phyloP scores from a whole-genome alignment of 2,797 vertebrate genomes.

The Channallabes apus region DNA sequence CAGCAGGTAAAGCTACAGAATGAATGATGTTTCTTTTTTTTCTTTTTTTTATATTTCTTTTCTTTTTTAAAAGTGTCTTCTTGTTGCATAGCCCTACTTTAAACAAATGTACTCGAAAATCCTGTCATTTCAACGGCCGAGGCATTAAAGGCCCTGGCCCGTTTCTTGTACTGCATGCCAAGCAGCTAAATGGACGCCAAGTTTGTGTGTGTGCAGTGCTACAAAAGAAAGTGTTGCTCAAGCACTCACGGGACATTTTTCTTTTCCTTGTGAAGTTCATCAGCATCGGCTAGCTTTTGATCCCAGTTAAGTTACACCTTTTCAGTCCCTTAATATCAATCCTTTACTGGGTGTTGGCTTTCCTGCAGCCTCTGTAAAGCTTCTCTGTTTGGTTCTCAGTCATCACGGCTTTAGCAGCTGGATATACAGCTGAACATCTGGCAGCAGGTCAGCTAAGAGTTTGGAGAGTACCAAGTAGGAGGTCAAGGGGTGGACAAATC shows the following conservation, averaged over 20 bases:
- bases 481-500: slow-evolving; percentile 12
- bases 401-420: background rate
- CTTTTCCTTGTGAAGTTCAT: background rate
- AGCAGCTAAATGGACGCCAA: slow-evolving; percentile 35
- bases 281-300: background rate
- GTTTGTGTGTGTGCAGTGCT: slow-evolving; percentile 35
- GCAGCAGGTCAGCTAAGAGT: background rate
- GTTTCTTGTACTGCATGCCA: slow-evolving; percentile 28
- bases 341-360: slow-evolving; percentile 9
- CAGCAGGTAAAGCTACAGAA: slow-evolving; percentile 82
- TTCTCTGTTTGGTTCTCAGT: background rate
- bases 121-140: background rate
- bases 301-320: background rate
- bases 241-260: background rate
- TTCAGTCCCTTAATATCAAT: background rate
- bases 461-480: background rate
- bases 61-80: slow-evolving; percentile 70
- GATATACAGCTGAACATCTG: slow-evolving; percentile 21
- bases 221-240: slow-evolving; percentile 32
- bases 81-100: slow-evolving; percentile 89
- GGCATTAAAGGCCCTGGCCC: background rate
- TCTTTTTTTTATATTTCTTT: slow-evolving; percentile 23
- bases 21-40: slow-evolving; percentile 60
- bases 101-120: slow-evolving; percentile 46
- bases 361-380: background rate